These are phyloP conservation scores for Malurus leucopterus DNA, from an alignment of 2,797 vertebrate species.

Conservation along the genomic window DNA sequence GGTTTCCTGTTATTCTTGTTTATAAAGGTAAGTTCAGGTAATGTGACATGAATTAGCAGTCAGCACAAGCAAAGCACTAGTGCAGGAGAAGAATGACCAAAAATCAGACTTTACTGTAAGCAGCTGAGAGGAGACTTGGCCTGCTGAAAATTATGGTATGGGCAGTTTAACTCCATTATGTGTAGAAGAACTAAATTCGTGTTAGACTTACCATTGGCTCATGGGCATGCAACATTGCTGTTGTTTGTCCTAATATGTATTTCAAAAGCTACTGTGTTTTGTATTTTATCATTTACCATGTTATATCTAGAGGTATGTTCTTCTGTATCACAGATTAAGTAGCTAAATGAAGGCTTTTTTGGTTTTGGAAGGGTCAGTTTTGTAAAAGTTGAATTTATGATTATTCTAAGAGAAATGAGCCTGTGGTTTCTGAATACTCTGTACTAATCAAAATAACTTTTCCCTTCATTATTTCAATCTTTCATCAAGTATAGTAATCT, in stretches of 20 bases:
- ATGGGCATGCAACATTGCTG: not conserved
- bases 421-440: not conserved
- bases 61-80: not conserved
- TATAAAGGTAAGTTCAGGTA: not conserved
- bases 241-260: not conserved
- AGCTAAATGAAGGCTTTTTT: not conserved
- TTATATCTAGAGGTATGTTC: not conserved
- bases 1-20: not conserved
- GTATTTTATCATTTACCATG: not conserved
- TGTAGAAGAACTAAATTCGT: not conserved
- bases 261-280: not conserved
- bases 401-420: not conserved
- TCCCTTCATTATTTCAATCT: not conserved
- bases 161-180: not conserved
- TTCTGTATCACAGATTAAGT: not conserved
- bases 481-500: not conserved
- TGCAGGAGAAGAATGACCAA: not conserved
- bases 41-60: not conserved
- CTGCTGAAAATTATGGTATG: not conserved
- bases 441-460: not conserved
- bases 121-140: not conserved
- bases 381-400: not conserved
- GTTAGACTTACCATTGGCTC: not conserved
- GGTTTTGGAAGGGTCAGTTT: not conserved
- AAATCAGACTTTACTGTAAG: not conserved